Evolutionary conservation across 1,140 invertebrate species (phyloP).

Genomic region (Oryzaephilus surinamensis): DNA sequence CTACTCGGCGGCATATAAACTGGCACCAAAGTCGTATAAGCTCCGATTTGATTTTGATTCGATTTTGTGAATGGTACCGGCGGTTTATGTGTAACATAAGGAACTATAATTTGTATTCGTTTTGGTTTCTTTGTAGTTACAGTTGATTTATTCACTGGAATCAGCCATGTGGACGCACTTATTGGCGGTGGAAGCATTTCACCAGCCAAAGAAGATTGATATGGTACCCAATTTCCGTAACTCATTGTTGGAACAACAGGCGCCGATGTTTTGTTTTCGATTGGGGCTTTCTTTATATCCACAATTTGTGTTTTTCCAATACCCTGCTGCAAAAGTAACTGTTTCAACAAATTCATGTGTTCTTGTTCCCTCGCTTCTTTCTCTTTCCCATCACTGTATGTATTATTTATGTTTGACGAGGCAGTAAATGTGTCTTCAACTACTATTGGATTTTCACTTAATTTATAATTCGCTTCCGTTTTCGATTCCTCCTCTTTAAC

Average conservation of each 20-base stretch:
- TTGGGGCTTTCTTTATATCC: no score
- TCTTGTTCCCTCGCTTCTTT: neutral
- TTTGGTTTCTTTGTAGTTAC: conserved; percentile 37
- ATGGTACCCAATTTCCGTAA: conserved; percentile 18
- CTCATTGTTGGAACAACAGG: conserved; percentile 12
- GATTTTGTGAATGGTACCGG: conserved; percentile 1
- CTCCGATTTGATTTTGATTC: no score
- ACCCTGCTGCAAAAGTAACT: conserved; percentile 15
- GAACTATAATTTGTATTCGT: conserved; percentile 65
- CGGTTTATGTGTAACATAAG: conserved; percentile 50
- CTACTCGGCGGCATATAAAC: conserved; percentile 20
- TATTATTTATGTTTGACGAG: conserved; percentile 17
- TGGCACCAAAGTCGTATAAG: conserved; percentile 16
- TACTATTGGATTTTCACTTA: conserved; percentile 32
- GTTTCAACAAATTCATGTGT: conserved; percentile 13
- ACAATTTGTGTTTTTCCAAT: neutral
- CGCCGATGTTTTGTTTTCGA: conserved; percentile 3
- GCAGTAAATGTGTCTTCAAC: conserved; percentile 30
- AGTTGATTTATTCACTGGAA: conserved; percentile 14
- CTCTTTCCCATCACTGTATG: conserved; percentile 9
- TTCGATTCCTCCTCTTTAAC: conserved; percentile 22
- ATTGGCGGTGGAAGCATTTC: conserved; percentile 32
- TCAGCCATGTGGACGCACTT: conserved; percentile 20
- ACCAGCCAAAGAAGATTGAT: conserved; percentile 7
- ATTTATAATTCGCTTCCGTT: conserved; percentile 3